Conservation (phyloP, 2,888 invertebrate species). For the Byasa hedistus region DNA sequence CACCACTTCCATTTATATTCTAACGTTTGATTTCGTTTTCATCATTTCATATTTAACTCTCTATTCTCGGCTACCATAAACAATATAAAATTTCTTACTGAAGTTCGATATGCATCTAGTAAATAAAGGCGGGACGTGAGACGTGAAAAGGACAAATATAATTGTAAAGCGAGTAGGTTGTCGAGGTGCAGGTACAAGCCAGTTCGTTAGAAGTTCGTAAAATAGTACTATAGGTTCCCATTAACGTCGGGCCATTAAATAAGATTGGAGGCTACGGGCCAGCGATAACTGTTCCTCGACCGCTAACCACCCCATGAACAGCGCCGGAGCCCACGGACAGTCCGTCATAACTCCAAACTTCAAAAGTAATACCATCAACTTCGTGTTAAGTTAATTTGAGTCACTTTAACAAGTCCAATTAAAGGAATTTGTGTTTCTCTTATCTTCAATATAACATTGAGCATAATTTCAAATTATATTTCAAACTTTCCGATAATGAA, state of each 20-base stretch:
- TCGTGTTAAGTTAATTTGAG: conserved; percentile 81
- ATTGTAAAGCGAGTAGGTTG: conserved; percentile 25
- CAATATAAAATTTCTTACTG: no score
- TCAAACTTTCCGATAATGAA: conserved; percentile 81
- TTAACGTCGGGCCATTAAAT: conserved; percentile 57
- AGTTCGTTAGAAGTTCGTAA: conserved; percentile 37
- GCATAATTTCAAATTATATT: conserved; percentile 81
- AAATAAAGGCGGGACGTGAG: no score
- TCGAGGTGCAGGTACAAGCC: conserved; percentile 28
- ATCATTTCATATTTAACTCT: no score
- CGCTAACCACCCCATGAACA: conserved; percentile 68
- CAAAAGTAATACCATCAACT: conserved; percentile 80
- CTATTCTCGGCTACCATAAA: no score
- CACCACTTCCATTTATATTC: no score
- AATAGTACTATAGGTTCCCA: conserved; percentile 57
- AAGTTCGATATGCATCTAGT: no score
- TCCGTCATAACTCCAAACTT: conserved; percentile 77
- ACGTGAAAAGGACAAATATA: conserved; percentile 19
- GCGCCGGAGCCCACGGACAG: conserved; percentile 60
- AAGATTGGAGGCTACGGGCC: conserved; percentile 53
- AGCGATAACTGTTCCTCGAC: conserved; percentile 66
- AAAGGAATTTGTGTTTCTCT: conserved; percentile 81
- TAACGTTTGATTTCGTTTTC: no score
- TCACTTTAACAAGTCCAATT: conserved; percentile 81
- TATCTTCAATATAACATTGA: conserved; percentile 81